Evolutionary conservation across 2,888 invertebrate genomes (phyloP).

Genomic region (Campoplex nolae): DNA sequence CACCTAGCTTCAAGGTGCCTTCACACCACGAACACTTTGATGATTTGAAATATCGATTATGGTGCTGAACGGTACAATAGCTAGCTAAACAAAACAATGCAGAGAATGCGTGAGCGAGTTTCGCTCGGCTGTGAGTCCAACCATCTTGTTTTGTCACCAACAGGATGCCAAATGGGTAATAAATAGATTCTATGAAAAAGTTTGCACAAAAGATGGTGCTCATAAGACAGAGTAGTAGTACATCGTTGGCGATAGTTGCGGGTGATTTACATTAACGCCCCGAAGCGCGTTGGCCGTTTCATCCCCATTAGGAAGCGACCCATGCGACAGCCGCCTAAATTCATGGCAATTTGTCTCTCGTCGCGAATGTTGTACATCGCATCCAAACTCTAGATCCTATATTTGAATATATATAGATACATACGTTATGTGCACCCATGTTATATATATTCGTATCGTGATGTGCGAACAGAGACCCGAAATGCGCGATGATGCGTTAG

Average conservation of each 20-base stretch:
- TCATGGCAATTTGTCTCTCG: slow-evolving; percentile 70
- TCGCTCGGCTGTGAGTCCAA: not conserved
- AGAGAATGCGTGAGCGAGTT: not conserved
- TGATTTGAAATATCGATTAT: slow-evolving; percentile 1
- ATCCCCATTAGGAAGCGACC: slow-evolving; percentile 71
- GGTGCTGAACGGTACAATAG: not conserved
- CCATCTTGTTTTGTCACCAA: not conserved
- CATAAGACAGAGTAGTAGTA: slow-evolving; percentile 39
- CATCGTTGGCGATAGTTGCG: slow-evolving; percentile 49
- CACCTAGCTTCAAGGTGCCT: slow-evolving; percentile 81
- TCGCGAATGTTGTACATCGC: slow-evolving; percentile 57
- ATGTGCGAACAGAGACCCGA: slow-evolving; percentile 53
- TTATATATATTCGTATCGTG: slow-evolving; percentile 38
- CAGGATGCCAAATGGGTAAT: not conserved
- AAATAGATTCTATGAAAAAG: slow-evolving; percentile 13
- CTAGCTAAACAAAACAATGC: not conserved
- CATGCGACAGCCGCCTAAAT: slow-evolving; percentile 71
- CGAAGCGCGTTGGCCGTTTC: slow-evolving; percentile 68
- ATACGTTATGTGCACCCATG: not conserved
- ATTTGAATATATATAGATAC: slow-evolving; percentile 36
- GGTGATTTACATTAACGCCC: slow-evolving; percentile 68
- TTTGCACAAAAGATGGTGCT: slow-evolving; percentile 5
- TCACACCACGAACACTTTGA: slow-evolving; percentile 40
- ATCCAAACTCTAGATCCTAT: slow-evolving; percentile 29
- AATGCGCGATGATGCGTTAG: slow-evolving; percentile 59